Evolutionary conservation across 2,113 vertebrate species (phyloP).

Genomic region (Mirza zaza): DNA sequence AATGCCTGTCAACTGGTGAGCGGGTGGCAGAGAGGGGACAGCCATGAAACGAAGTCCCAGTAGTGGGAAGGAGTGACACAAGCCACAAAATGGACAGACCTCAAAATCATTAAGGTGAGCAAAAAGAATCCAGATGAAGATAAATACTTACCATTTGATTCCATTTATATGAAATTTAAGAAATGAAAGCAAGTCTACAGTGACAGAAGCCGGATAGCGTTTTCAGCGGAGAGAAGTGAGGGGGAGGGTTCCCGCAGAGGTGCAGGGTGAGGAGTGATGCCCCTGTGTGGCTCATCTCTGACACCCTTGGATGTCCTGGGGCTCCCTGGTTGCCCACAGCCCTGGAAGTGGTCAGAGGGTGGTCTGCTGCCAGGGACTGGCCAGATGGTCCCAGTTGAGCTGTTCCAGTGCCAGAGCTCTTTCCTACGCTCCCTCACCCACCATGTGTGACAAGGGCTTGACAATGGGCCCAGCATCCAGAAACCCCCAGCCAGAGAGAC

Average conservation of each 20-base stretch:
- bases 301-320: not conserved
- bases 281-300: not conserved
- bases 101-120: not conserved
- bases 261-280: not conserved
- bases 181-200: not conserved
- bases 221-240: not conserved
- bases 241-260: no score
- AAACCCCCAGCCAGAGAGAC: not conserved
- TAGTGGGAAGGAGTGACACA: rapidly evolving
- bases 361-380: not conserved
- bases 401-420: rapidly evolving
- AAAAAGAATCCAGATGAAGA: no score
- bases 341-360: not conserved
- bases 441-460: rapidly evolving
- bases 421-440: rapidly evolving
- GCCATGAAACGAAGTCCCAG: not conserved
- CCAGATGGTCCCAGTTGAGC: not conserved
- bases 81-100: rapidly evolving
- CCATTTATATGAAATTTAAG: rapidly evolving
- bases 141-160: rapidly evolving
- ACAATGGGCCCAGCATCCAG: not conserved
- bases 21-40: rapidly evolving
- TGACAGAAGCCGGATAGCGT: no score
- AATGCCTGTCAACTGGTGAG: rapidly evolving
- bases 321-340: not conserved